phyloP scores from a whole-genome alignment of 2,797 vertebrate genomes.

The Falco concolor region DNA sequence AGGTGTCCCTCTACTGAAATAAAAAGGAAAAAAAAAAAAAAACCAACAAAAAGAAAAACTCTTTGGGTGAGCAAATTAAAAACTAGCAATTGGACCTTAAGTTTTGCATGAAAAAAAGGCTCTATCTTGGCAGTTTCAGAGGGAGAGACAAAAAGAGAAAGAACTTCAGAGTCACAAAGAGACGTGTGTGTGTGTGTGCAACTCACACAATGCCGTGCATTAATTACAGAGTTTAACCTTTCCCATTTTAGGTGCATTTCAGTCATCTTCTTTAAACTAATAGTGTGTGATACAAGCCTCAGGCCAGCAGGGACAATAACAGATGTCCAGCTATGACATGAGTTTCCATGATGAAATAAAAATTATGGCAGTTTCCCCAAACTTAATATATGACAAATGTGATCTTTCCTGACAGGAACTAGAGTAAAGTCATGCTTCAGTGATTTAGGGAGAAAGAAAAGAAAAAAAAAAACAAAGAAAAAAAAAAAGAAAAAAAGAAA shows the following conservation, averaged over 20 bases:
- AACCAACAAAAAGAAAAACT: no score
- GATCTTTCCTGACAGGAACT: background rate
- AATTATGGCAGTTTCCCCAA: background rate
- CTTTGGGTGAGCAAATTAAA: background rate
- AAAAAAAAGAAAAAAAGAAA: no score
- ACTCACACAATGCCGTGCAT: background rate
- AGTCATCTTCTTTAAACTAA: slow-evolving; percentile 11
- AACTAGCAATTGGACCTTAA: background rate
- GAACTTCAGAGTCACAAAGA: background rate
- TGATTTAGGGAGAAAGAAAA: background rate
- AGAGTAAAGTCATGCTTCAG: background rate
- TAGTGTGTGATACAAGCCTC: background rate
- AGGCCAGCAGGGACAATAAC: background rate
- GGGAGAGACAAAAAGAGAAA: background rate
- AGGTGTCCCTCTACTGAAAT: fast-evolving
- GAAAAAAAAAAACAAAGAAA: no score
- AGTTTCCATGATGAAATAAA: slow-evolving; percentile 23
- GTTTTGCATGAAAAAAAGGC: background rate
- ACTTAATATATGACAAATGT: background rate
- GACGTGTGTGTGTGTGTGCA: background rate
- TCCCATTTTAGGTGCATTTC: background rate
- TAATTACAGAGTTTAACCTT: slow-evolving; percentile 32
- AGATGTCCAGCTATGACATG: background rate
- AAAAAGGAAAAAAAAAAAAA: background rate
- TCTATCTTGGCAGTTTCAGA: background rate